phyloP scores from a whole-genome alignment of 2,113 vertebrate genomes.

The Dicrurus megarhynchus region DNA sequence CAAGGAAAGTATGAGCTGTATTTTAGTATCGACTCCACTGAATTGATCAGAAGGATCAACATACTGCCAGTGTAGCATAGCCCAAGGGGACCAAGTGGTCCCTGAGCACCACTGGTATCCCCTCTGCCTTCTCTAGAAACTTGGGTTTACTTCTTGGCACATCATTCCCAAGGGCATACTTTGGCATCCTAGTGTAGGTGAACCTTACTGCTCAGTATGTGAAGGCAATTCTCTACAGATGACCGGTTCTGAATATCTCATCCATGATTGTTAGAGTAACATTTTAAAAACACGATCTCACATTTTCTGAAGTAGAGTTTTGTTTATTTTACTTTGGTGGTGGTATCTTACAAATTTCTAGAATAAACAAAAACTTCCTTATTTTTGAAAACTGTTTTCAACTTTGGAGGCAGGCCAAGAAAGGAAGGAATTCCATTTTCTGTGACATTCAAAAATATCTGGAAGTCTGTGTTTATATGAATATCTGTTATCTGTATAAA shows the following conservation, averaged over 20 bases:
- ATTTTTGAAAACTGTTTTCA: background rate
- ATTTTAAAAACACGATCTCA: background rate
- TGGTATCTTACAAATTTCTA: background rate
- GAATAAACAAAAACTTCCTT: background rate
- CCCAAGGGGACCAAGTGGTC: rapidly evolving
- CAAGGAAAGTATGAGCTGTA: background rate
- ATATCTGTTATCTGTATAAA: background rate
- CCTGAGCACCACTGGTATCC: background rate
- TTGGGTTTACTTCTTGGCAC: background rate
- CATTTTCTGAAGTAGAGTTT: background rate
- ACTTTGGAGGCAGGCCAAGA: background rate
- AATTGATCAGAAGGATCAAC: rapidly evolving
- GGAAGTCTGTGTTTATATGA: background rate
- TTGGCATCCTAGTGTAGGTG: background rate
- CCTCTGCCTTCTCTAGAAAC: background rate
- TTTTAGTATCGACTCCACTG: background rate
- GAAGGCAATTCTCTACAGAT: no score
- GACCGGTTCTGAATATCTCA: background rate
- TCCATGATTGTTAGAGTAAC: background rate
- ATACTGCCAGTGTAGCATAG: rapidly evolving
- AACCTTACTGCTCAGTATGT: background rate
- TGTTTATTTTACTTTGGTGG: background rate
- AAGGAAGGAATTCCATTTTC: background rate
- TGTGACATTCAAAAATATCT: background rate
- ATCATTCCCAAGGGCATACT: background rate